Percentiles rank a stretch among this genome's conserved stretches.
phyloP scores from a whole-genome alignment of 64 coral and sea anemone genomes.

The Montipora cactus region DNA sequence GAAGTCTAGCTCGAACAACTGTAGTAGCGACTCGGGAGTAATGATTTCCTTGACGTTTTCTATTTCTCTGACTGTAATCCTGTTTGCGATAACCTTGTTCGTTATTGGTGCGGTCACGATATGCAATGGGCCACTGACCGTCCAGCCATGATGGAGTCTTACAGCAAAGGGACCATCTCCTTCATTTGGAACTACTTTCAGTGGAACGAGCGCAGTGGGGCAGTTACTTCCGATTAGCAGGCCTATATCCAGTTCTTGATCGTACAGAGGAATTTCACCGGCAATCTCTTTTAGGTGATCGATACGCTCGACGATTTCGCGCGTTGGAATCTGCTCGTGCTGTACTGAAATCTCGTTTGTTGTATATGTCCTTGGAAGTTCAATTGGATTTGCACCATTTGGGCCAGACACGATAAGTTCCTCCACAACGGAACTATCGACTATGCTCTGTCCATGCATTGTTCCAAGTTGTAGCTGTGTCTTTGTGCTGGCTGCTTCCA shows the following conservation, averaged over 20 bases:
- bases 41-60: constrained; percentile 44
- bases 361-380: constrained; percentile 1
- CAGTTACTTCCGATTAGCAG: constrained; percentile 34
- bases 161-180: constrained; percentile 50
- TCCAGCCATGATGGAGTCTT: constrained; percentile 59
- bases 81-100: not conserved
- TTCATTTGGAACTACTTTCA: not conserved
- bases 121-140: not conserved
- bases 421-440: not conserved
- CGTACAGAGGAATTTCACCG: not conserved
- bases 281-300: constrained; percentile 15
- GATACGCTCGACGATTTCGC: not conserved
- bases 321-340: constrained; percentile 7
- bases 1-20: constrained; percentile 73
- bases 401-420: not conserved
- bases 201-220: constrained; percentile 8
- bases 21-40: constrained; percentile 6
- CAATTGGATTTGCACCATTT: not conserved
- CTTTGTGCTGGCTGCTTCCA: not conserved
- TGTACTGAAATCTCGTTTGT: not conserved
- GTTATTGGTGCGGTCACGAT: not conserved
- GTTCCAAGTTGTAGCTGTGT: not conserved
- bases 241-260: not conserved
- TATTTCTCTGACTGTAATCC: constrained; percentile 60
- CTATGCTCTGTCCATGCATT: not conserved